Base-by-base conservation (phyloP, 37 sponge, comb jelly and placozoan genomes). In the Ephydatia muelleri region DNA sequence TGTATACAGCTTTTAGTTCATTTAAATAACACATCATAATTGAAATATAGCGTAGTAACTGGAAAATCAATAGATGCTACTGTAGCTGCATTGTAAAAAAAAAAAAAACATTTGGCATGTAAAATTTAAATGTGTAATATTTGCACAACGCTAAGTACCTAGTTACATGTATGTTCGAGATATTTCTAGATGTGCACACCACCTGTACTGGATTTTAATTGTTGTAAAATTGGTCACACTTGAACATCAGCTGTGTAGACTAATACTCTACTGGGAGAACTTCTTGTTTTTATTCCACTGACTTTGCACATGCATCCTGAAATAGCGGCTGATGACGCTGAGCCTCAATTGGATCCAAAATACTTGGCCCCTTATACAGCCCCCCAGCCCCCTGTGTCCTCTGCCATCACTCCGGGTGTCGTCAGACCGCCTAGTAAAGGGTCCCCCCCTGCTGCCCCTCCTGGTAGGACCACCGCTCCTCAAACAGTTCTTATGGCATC, bases 311-410 rank as follows among this genome's bases (percentile, higher is more conserved):
- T 38, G 38, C 21, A 26, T 14, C 13, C 43, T 37, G n/a, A 35
- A 9, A 37, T 68, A 21, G 25, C 73, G 43, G 39, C 5, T 35
- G 40, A 29, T 66, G 74, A 0, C 1, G 65, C 22, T 27, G 87
- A 76, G 38, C 87, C 82, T 5, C 40, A 76, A 33, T 67, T 88
- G 43, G 84, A 88, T 66, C 88, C 88, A 5, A 83, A 83, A 49
- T 88, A 88, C 33, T 73, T 88, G 26, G 48, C 88, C 26, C 84
- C 1, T 6, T 43, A 32, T 19, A 16, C 66, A 4, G 30, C 85
- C 23, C 34, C 72, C 2, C 14, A 22, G 35, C 37, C 30, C 5
- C 80, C 70, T 43, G 65, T 8, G 5, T 13, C 35, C 37, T 36
- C 75, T 25, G 33, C 68, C 32, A 33, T 79, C 48, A 79, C 80